phyloP scores from a whole-genome alignment of 2,797 vertebrate species.

The Enteromius thamalakanensis region DNA sequence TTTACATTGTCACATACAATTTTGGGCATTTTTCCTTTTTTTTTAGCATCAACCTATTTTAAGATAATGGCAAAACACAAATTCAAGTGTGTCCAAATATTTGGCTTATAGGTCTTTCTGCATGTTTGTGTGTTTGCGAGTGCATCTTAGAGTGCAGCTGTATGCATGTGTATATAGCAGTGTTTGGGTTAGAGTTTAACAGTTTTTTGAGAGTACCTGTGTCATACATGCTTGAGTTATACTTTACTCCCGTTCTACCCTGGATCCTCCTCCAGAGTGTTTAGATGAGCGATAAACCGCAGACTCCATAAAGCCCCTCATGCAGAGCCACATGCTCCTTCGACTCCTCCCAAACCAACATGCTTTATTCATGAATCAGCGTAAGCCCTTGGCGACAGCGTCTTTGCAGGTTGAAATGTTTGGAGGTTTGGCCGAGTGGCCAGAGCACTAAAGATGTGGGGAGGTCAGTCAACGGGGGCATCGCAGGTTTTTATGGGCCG shows the following conservation, averaged over 20 bases:
- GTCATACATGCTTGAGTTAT: not conserved
- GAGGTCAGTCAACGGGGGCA: constrained; percentile 57
- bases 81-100: not conserved
- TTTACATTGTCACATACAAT: not conserved
- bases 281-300: constrained; percentile 29
- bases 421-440: constrained; percentile 61
- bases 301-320: constrained; percentile 43
- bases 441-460: constrained; percentile 46
- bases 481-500: constrained; percentile 56
- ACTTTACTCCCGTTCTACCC: not conserved
- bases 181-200: not conserved
- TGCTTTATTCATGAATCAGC: constrained; percentile 48
- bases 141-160: not conserved
- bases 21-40: not conserved
- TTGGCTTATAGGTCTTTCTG: not conserved
- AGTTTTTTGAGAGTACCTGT: not conserved
- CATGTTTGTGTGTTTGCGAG: not conserved
- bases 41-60: not conserved
- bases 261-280: not conserved
- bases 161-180: not conserved
- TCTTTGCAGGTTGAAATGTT: constrained; percentile 73
- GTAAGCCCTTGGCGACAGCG: constrained; percentile 59
- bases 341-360: constrained; percentile 18
- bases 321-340: constrained; percentile 4
- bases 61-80: not conserved